phyloP scores from a whole-genome alignment of 2,113 vertebrate genomes.

The Actinemys pallida region DNA sequence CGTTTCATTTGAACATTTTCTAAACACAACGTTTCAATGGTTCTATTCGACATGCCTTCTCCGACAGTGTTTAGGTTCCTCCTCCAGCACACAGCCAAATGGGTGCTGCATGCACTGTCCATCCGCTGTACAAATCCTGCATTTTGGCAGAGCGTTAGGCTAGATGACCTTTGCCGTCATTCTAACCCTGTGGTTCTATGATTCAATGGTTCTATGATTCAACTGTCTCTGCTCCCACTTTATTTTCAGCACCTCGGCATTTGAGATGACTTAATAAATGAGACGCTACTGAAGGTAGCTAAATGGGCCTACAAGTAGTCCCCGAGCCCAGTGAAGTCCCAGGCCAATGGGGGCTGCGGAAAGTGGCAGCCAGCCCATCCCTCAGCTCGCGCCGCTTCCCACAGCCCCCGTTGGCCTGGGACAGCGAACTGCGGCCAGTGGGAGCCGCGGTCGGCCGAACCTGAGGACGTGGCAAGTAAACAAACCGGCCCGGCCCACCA shows the following conservation, averaged over 20 bases:
- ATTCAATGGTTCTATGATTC: background rate
- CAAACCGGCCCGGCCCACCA: no score
- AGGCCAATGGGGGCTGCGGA: no score
- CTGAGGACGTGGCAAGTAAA: no score
- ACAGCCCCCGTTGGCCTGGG: no score
- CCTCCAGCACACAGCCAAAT: background rate
- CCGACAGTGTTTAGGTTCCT: background rate
- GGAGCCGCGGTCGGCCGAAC: no score
- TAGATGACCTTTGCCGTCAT: background rate
- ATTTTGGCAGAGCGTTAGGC: background rate
- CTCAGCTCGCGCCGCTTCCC: no score
- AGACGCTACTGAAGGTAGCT: background rate
- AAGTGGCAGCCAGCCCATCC: no score
- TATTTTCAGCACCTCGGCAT: background rate
- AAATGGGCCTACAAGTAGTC: background rate
- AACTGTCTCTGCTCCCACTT: background rate
- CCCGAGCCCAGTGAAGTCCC: background rate
- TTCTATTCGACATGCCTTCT: background rate
- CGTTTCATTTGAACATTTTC: background rate
- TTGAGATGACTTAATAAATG: background rate
- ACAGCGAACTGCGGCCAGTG: no score
- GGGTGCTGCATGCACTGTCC: background rate
- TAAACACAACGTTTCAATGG: background rate
- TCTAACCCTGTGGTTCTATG: background rate
- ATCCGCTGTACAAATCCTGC: background rate